These are phyloP conservation scores for Tenthredo distinguenda DNA, from an alignment of 2,888 invertebrate genomes.

Conservation along the genomic window DNA sequence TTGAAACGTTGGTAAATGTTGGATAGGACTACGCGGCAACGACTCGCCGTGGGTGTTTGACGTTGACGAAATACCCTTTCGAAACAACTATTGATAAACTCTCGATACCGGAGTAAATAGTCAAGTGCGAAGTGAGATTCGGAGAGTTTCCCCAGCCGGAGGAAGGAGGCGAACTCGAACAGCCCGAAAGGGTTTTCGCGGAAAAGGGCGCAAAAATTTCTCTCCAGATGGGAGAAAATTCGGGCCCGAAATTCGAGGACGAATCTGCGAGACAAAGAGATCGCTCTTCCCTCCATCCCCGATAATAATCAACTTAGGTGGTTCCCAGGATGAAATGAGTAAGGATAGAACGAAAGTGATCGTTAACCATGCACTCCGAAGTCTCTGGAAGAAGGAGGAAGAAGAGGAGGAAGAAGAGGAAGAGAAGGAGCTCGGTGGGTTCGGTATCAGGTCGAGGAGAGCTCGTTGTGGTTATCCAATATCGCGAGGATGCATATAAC, in stretches of 20 bases:
- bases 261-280: too few species aligned
- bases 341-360: too few species aligned
- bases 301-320: too few species aligned
- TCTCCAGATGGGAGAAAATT: too few species aligned
- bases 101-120: constrained; percentile 64
- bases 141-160: too few species aligned
- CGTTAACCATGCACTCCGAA: too few species aligned
- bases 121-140: constrained; percentile 22
- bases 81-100: constrained; percentile 69
- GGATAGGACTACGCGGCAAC: background rate
- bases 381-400: background rate
- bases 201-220: too few species aligned
- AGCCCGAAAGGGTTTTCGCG: too few species aligned
- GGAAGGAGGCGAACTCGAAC: background rate
- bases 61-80: constrained; percentile 69
- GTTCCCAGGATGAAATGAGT: too few species aligned
- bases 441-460: constrained; percentile 20
- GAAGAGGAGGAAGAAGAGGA: background rate
- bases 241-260: too few species aligned
- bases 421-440: background rate
- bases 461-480: constrained; percentile 49
- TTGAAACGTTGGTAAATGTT: constrained; percentile 25
- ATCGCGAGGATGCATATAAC: constrained; percentile 46
- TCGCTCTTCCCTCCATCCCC: too few species aligned
- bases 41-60: constrained; percentile 59